phyloP scores from a whole-genome alignment of 2,797 vertebrate genomes.

The Gila robusta region DNA sequence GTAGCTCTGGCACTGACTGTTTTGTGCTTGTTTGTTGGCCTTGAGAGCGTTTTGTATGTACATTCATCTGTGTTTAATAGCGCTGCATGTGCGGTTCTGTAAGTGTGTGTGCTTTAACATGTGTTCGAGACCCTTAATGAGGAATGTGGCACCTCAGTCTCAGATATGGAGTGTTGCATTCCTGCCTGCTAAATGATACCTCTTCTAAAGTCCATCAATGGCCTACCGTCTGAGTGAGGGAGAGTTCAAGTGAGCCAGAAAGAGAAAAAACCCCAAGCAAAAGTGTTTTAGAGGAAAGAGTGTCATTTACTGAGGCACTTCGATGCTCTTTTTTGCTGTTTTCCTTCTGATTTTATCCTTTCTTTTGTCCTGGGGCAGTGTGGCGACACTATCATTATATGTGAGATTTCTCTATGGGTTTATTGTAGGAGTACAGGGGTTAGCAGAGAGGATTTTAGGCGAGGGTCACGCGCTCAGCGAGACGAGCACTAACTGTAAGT shows the following conservation, averaged over 20 bases:
- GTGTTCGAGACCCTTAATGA: constrained; percentile 28
- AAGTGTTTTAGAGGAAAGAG: constrained; percentile 34
- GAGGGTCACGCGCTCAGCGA: background rate
- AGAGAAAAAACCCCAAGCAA: constrained; percentile 8
- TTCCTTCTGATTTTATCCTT: constrained; percentile 64
- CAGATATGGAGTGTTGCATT: constrained; percentile 43
- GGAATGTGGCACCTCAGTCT: constrained; percentile 41
- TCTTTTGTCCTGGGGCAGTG: constrained; percentile 7
- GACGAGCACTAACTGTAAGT: background rate
- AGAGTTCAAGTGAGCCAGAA: constrained; percentile 31
- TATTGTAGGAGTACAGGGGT: constrained; percentile 32
- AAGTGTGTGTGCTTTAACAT: constrained; percentile 27
- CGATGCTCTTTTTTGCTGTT: constrained; percentile 73
- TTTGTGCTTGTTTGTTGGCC: constrained; percentile 29
- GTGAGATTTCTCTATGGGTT: constrained; percentile 40
- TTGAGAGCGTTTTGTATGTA: background rate
- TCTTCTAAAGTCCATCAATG: constrained; percentile 36
- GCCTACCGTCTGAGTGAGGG: background rate
- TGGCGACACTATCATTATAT: constrained; percentile 11
- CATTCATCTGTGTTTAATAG: constrained; percentile 48
- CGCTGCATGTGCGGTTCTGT: constrained; percentile 25
- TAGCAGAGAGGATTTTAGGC: constrained; percentile 18
- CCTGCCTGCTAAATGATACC: constrained; percentile 39
- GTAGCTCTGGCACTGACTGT: constrained; percentile 27
- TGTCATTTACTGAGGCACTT: constrained; percentile 57